phyloP scores from a whole-genome alignment of 2,888 invertebrate species.

The Clostera curtula region DNA sequence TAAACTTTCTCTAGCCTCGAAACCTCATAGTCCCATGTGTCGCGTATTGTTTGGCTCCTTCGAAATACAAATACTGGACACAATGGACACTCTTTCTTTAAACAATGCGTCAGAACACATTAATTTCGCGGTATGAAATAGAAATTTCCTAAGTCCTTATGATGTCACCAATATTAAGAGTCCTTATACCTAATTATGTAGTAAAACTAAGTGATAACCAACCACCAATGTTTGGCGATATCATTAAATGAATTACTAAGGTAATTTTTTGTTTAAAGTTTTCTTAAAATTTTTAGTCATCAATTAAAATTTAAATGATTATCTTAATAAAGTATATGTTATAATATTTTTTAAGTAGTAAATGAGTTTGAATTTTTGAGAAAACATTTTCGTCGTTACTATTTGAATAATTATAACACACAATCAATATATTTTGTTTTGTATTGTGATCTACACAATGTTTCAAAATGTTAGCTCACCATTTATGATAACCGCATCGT shows the following conservation, averaged over 20 bases:
- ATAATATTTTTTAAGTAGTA: no score
- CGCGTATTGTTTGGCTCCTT: constrained; percentile 56
- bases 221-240: no score
- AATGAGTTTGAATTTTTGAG: no score
- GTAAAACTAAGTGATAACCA: no score
- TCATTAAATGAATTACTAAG: no score
- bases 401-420: not conserved
- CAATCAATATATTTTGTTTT: not conserved
- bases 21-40: constrained; percentile 59
- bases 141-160: not conserved
- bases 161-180: constrained; percentile 6
- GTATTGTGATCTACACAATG: constrained; percentile 22
- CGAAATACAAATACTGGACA: constrained; percentile 33
- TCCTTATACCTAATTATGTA: no score
- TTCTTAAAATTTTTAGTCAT: no score
- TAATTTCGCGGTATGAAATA: constrained; percentile 7
- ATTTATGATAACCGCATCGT: constrained; percentile 66
- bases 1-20: constrained; percentile 73
- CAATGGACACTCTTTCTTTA: constrained; percentile 26
- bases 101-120: constrained; percentile 17
- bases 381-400: no score
- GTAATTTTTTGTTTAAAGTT: no score
- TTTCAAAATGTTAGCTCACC: constrained; percentile 40
- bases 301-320: no score
- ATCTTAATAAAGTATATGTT: no score